Base-by-base conservation (phyloP, 2,113 vertebrate species). In the Lethenteron camtschaticum region DNA sequence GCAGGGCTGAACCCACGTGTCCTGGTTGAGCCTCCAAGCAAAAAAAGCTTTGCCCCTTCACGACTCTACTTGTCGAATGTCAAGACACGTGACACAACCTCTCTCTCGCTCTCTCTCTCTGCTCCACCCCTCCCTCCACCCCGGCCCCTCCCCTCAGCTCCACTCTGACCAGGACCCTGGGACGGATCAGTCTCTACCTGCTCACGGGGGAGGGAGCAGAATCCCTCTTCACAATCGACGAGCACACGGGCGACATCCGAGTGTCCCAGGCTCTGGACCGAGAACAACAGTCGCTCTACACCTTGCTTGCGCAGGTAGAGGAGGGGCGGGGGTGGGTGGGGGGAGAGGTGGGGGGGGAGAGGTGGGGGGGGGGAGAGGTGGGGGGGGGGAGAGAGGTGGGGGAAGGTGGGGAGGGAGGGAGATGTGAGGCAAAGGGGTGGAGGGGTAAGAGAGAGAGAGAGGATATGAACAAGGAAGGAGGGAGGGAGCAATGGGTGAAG, bases 131-230 rank as follows among this genome's bases (percentile, higher is more conserved):
- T 41, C 41, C 4, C 41, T 6, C 41, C 41, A 41, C 41, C 4
- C 41, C 41, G 41, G 41, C 41, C 41, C 41, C 41, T 41, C 41
- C 10, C 63, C 24, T 66, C 63, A 66, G 63, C 24, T 66, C n/a
- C 63, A 66, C 8, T 66, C 63, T 16, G 63, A 66, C 63, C 63
- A 66, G 24, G 63, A 66, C 10, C 63, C 63, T 24, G 63, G 63
- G 63, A 66, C 24, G 63, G 63, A n/a, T 66, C 63, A 16, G 63
- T 66, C n/a, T 66, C 24, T 66, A 66, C 63, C 63, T 66, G 63
- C 63, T 66, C n/a, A 16, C 63, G 63, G 63, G 63, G 63, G 63
- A 66, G 24, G 63, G 63, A 9, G 63, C 63, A 16, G 63, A 10
- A 11, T 66, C 63, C 10, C 24, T 66, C 9, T 66, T 66, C 63